Conservation (phyloP, 2,113 vertebrate genomes). For the Tenrec ecaudatus region DNA sequence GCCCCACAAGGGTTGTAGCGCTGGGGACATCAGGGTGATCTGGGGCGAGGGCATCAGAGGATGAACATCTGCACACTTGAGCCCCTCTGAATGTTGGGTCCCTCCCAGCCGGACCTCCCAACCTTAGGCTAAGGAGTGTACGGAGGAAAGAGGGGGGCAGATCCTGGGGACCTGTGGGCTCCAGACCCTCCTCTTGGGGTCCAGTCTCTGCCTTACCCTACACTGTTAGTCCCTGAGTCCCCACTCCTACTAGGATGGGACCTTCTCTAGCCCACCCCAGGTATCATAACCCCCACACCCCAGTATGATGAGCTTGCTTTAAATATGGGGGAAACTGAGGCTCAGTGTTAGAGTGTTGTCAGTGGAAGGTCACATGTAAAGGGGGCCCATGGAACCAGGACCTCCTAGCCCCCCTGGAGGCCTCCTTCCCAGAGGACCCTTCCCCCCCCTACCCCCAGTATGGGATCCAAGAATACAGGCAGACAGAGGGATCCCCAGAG, state of each 20-base stretch:
- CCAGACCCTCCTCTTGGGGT: not conserved
- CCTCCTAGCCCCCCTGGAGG: not conserved
- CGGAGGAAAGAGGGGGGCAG: not conserved
- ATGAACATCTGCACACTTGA: no score
- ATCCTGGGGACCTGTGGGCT: not conserved
- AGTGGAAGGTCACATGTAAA: not conserved
- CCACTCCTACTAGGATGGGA: not conserved
- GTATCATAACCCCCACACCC: not conserved
- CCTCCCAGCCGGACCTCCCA: not conserved
- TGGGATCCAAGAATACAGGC: not conserved
- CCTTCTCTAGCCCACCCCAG: not conserved
- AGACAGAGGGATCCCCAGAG: not conserved
- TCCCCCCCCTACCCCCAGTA: fast-evolving
- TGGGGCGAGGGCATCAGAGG: no score
- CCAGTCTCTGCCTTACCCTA: not conserved
- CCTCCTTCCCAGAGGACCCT: no score
- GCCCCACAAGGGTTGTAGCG: no score
- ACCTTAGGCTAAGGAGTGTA: not conserved
- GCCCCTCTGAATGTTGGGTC: no score
- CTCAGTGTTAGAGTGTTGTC: not conserved
- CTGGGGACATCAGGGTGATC: no score
- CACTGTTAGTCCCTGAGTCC: not conserved
- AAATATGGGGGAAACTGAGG: not conserved
- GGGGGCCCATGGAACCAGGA: not conserved
- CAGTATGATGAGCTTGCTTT: not conserved